Conservation (phyloP, 2,113 vertebrate genomes). For the Apistogramma diplotaenia region DNA sequence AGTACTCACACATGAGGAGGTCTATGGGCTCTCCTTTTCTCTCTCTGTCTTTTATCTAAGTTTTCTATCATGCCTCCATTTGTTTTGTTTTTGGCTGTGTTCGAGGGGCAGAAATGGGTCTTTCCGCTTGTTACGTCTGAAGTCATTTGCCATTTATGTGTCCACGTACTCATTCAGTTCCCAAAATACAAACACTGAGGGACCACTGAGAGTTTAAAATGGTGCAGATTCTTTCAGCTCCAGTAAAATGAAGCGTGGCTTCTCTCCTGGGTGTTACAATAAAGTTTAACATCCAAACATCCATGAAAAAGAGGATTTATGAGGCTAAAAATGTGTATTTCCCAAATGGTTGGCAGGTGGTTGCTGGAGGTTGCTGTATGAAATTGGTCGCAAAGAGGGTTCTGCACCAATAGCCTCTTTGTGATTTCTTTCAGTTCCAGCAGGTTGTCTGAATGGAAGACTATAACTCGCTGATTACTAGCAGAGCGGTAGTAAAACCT, state of each 20-base stretch:
- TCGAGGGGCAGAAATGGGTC: background rate
- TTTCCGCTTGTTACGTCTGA: background rate
- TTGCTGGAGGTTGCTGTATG: background rate
- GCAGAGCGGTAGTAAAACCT: fast-evolving
- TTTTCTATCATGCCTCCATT: too few relatives aligned
- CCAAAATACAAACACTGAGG: background rate
- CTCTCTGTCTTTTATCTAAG: background rate
- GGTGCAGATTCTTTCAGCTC: background rate
- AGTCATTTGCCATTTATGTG: background rate
- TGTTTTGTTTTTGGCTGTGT: too few relatives aligned
- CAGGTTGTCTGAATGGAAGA: background rate
- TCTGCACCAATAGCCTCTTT: background rate
- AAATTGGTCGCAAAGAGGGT: background rate
- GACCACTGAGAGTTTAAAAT: background rate
- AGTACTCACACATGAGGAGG: background rate
- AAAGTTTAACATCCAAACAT: background rate
- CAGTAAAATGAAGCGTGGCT: background rate
- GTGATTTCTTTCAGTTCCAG: too few relatives aligned
- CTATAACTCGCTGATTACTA: too few relatives aligned
- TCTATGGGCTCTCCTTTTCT: background rate
- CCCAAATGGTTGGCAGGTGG: background rate
- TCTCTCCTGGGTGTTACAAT: background rate
- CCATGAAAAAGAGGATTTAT: background rate
- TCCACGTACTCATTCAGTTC: background rate
- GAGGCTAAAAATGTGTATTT: background rate